Evolutionary conservation across 2,113 vertebrate species (phyloP).

Genomic region (Perca fluviatilis): DNA sequence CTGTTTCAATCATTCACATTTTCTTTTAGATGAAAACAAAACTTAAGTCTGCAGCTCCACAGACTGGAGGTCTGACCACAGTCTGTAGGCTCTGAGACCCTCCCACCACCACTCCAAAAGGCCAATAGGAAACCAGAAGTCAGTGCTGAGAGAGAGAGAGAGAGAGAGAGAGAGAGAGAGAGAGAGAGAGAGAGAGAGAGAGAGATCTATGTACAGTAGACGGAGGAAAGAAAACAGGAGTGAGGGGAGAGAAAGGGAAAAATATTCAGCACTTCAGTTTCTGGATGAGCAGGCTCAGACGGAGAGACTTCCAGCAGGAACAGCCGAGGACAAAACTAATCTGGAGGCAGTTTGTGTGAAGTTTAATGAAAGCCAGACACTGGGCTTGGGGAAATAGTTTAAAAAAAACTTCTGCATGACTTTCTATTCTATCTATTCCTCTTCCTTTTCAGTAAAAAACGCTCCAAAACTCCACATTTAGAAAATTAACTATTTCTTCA

Average conservation of each 20-base stretch:
- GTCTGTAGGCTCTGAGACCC: constrained; percentile 5
- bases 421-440: too few relatives aligned
- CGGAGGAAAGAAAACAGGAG: constrained; percentile 41
- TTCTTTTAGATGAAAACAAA: constrained; percentile 23
- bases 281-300: constrained; percentile 91
- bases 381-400: too few relatives aligned
- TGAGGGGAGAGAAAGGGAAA: constrained; percentile 58
- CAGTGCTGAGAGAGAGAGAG: too few relatives aligned
- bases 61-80: constrained; percentile 24
- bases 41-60: constrained; percentile 39
- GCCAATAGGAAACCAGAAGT: constrained; percentile 41
- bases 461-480: too few relatives aligned
- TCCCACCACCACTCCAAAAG: constrained; percentile 9
- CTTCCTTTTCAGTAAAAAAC: too few relatives aligned
- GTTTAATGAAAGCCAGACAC: constrained; percentile 33
- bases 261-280: constrained; percentile 65
- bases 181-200: constrained; percentile 35
- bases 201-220: constrained; percentile 18
- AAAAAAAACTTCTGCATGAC: too few relatives aligned
- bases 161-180: too few relatives aligned
- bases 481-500: neutral
- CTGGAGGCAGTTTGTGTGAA: neutral
- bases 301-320: constrained; percentile 77
- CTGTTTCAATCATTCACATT: constrained; percentile 32
- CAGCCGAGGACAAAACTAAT: constrained; percentile 54